Conservation (phyloP, 1,140 invertebrate genomes). For the Eufriesea mexicana region DNA sequence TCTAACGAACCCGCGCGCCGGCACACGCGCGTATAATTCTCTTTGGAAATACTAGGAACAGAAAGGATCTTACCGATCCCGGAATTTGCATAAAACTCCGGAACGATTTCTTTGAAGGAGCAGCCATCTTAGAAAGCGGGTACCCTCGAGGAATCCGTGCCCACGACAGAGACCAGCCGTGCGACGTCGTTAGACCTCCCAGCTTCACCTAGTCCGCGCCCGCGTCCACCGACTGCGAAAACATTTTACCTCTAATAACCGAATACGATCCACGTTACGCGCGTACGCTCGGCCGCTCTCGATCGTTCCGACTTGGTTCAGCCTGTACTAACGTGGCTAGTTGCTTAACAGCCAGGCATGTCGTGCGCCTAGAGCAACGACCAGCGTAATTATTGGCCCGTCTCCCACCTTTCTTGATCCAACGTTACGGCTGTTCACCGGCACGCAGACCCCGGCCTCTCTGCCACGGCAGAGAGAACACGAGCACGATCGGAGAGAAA, state of each 20-base stretch:
- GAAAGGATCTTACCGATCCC: constrained; percentile 37
- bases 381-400: constrained; percentile 70
- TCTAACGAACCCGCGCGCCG: constrained; percentile 20
- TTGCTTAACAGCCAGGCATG: constrained; percentile 67
- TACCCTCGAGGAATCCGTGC: neutral
- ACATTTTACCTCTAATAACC: no score
- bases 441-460: constrained; percentile 11
- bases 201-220: no score
- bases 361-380: constrained; percentile 67
- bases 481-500: neutral
- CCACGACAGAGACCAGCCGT: neutral
- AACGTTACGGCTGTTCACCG: constrained; percentile 44
- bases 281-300: no score
- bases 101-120: constrained; percentile 2
- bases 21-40: constrained; percentile 9
- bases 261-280: no score
- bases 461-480: neutral
- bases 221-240: no score
- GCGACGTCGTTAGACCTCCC: no score
- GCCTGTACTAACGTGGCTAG: constrained; percentile 21
- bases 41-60: constrained; percentile 32
- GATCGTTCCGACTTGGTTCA: no score
- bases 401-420: constrained; percentile 45
- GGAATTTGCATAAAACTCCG: constrained; percentile 42
- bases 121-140: no score